Base-by-base conservation (phyloP, 2,888 invertebrate species). In the Epinotia demarniana region DNA sequence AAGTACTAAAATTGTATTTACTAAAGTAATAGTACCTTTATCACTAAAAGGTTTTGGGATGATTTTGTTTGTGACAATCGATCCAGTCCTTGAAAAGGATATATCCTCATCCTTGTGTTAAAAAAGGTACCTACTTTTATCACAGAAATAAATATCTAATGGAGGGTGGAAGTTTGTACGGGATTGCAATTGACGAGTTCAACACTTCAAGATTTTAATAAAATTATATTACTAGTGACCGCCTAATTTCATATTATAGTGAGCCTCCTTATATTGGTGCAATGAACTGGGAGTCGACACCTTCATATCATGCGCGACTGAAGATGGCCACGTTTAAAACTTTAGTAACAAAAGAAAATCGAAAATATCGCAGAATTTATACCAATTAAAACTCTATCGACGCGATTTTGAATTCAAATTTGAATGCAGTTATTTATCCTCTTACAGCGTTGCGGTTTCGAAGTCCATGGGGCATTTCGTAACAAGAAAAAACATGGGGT, bases 401-500 rank as follows among this genome's bases (percentile, higher is more conserved):
- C 13, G 9, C 0, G 43, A 8, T 6, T 11, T 49, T 16, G 23
- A 5, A 64, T 64, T 49, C 49, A 9, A 64, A n/a, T 64, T 64
- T 8, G 11, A 23, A 27, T 9, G n/a, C 16, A 57, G n/a, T 9
- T 9, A 11, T 23, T 49, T 27, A n/a, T 27, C 5, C 23, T n/a
- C 23, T 49, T 49, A 64, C 8, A 27, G n/a, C 53, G n/a, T n/a
- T 58, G 8, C 5, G 16, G 16, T n/a, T 43, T 68, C 16, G 16
- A 64, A 11, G 23, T 55, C 33, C 33, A 18, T 68, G 16, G 12
- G 57, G 19, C 43, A 43, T 57, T 57, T 39, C 16, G 13, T 68
- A 43, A 68, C 33, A 18, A 39, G 39, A n/a, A 68, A 39, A 33
- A 57, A 68, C 57, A 64, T 13, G 49, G 27, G 57, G 19, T 58